phyloP scores from a whole-genome alignment of 2,797 vertebrate genomes.

The Halcyon chelicuti region DNA sequence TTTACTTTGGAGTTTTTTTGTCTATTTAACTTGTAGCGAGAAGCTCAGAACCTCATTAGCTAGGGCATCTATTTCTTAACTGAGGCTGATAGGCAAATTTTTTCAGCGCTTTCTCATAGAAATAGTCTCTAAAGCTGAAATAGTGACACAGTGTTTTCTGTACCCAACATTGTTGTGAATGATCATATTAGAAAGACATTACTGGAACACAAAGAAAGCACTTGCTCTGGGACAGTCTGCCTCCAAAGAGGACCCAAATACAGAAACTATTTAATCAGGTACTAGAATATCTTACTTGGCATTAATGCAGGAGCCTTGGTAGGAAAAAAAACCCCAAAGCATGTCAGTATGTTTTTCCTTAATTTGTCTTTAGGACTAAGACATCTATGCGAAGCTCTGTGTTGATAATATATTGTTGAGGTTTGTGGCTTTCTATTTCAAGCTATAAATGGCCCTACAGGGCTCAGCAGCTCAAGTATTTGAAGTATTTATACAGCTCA shows the following conservation, averaged over 20 bases:
- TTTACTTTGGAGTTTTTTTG: not conserved
- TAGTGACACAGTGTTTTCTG: not conserved
- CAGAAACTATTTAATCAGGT: not conserved
- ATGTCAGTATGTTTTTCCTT: not conserved
- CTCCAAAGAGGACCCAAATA: not conserved
- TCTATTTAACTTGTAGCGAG: not conserved
- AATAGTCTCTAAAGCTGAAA: not conserved
- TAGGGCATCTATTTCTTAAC: not conserved
- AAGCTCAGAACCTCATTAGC: not conserved
- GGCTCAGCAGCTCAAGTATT: not conserved
- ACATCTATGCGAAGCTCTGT: not conserved
- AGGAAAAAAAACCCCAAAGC: too few species aligned
- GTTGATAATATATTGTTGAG: not conserved
- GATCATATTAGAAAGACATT: not conserved
- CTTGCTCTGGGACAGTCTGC: not conserved
- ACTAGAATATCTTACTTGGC: not conserved
- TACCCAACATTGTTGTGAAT: not conserved
- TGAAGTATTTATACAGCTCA: too few species aligned
- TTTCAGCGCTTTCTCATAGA: not conserved
- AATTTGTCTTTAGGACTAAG: not conserved
- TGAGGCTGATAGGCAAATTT: not conserved
- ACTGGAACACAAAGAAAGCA: not conserved
- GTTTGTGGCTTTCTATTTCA: not conserved
- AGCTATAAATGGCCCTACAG: not conserved
- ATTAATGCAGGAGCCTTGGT: not conserved